Base-by-base conservation (phyloP, 2,888 invertebrate species). In the Apoda limacodes region DNA sequence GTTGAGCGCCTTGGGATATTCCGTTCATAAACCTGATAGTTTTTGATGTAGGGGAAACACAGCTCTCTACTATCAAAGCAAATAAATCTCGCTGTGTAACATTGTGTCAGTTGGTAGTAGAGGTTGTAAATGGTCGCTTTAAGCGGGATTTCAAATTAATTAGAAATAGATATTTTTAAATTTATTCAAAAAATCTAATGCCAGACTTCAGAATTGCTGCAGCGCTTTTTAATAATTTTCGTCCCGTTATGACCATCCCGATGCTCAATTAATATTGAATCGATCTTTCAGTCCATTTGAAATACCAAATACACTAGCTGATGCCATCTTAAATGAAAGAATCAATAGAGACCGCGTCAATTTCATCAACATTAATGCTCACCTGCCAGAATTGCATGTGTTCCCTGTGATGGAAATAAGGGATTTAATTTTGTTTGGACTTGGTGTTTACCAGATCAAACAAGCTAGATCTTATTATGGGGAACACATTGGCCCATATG, bases 21-120 rank as follows among this genome's bases (percentile, higher is more conserved):
- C n/a, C n/a, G n/a, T n/a, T n/a, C 28, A 34, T 26, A 36, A 32
- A 14, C 37, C 41, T 9, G 37, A 39, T 15, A n/a, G n/a, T n/a
- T n/a, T n/a, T n/a, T 22, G n/a, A n/a, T n/a, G n/a, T n/a, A n/a
- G n/a, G n/a, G n/a, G n/a, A n/a, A n/a, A n/a, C n/a, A n/a, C 35
- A 31, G 24, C 27, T 21, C 4, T 30, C 30, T 3, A 34, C 30
- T 5, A 9, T 23, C 3, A 22, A 30, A 9, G 30, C 31, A 7
- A 35, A 29, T 19, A 25, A 15, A 6, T 27, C 22, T 7, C 28
- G 29, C 25, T 33, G 29, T 29, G 23, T 32, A 4, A 32, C 22
- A 15, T 27, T 20, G 19, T 32, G 30, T 23, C 10, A 25, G 12
- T 32, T 26, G 30, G 30, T 33, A 5, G 30, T 37, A 6, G 31